These are phyloP conservation scores for Eremobia ochroleuca DNA, from an alignment of 2,888 invertebrate genomes.

Conservation along the genomic window DNA sequence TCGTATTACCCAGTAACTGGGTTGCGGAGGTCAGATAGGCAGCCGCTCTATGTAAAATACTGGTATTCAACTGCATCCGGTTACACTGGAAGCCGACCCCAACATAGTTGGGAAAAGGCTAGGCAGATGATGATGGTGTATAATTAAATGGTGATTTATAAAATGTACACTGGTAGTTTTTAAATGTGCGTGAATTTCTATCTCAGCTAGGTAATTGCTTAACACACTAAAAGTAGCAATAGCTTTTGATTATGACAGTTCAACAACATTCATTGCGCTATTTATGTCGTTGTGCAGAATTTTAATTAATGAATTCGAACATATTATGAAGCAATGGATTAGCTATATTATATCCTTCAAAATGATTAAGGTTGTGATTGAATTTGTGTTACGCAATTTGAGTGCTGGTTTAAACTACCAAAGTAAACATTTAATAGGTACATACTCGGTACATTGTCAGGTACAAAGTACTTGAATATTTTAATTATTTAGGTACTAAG, in stretches of 20 bases:
- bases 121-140: too few relatives aligned
- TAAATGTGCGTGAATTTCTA: neutral
- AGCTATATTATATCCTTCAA: neutral
- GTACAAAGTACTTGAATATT: constrained; percentile 27
- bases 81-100: too few relatives aligned
- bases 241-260: neutral
- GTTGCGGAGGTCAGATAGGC: too few relatives aligned
- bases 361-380: too few relatives aligned
- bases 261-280: neutral
- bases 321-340: neutral
- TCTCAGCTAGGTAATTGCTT: neutral
- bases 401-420: neutral
- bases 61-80: too few relatives aligned
- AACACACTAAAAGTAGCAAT: neutral
- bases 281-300: neutral
- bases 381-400: too few relatives aligned
- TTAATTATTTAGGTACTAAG: constrained; percentile 51
- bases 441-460: constrained; percentile 15
- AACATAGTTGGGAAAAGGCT: too few relatives aligned
- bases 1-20: too few relatives aligned
- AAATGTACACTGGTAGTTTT: neutral
- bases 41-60: too few relatives aligned
- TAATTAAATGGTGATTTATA: neutral
- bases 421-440: neutral
- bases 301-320: neutral